Evolutionary conservation across 1,140 invertebrate species (phyloP).

Genomic region (Zophobas atratus): DNA sequence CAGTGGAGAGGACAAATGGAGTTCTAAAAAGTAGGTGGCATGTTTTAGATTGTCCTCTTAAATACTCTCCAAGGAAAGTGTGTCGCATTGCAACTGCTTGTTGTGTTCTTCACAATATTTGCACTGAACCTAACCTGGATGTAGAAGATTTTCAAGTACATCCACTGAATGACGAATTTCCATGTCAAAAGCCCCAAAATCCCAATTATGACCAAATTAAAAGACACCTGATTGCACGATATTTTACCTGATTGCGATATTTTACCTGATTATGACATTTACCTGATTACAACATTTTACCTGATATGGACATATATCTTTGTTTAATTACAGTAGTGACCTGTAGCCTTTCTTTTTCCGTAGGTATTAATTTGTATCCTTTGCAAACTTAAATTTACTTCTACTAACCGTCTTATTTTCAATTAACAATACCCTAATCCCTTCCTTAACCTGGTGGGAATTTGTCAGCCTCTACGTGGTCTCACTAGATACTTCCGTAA

Average conservation of each 20-base stretch:
- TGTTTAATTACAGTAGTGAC: too few relatives aligned
- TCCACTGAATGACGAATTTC: slow-evolving; percentile 6
- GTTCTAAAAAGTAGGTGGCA: slow-evolving; percentile 7
- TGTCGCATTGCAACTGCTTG: not conserved
- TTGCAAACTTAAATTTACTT: too few relatives aligned
- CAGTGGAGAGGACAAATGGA: slow-evolving; percentile 6
- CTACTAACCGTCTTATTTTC: too few relatives aligned
- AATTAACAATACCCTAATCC: too few relatives aligned
- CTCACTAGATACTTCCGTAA: too few relatives aligned
- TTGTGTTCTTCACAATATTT: not conserved
- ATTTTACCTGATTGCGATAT: slow-evolving; percentile 1
- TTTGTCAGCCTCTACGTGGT: too few relatives aligned
- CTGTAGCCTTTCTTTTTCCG: not conserved
- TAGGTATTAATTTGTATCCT: not conserved
- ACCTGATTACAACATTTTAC: not conserved
- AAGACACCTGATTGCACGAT: slow-evolving; percentile 9
- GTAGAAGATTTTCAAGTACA: slow-evolving; percentile 1
- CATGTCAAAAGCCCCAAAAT: not conserved
- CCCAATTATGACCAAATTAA: not conserved
- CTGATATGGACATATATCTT: not conserved
- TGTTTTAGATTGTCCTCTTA: slow-evolving; percentile 24
- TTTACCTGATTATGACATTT: too few relatives aligned
- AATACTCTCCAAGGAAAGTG: not conserved
- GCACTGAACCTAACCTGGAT: not conserved
- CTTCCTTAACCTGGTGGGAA: too few relatives aligned